Evolutionary conservation across 1,140 invertebrate species (phyloP).

Genomic region (Leptestheria dahalacensis): DNA sequence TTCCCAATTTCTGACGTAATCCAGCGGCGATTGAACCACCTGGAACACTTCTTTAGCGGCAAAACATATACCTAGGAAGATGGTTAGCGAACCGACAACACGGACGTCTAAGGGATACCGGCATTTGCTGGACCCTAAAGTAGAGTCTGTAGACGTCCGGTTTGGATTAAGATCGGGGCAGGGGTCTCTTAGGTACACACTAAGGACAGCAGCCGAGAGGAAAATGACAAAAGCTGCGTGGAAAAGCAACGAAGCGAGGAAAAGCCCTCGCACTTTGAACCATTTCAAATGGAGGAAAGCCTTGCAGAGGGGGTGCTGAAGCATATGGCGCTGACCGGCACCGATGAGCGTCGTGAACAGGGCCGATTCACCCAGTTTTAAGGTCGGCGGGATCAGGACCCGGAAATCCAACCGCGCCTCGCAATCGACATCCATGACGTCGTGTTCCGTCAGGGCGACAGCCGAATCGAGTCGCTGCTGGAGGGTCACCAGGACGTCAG

Average conservation of each 20-base stretch:
- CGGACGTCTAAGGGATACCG: neutral
- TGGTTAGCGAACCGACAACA: conserved; percentile 19
- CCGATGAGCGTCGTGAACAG: conserved; percentile 67
- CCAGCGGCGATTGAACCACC: conserved; percentile 46
- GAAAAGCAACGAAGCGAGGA: conserved; percentile 57
- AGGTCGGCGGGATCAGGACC: conserved; percentile 51
- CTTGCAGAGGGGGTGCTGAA: conserved; percentile 64
- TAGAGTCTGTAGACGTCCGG: neutral
- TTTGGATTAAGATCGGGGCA: neutral
- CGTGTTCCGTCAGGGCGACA: conserved; percentile 59
- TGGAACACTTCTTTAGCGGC: conserved; percentile 49
- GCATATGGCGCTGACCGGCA: conserved; percentile 63
- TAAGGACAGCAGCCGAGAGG: conserved; percentile 57
- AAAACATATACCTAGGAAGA: conserved; percentile 20
- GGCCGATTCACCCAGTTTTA: conserved; percentile 58
- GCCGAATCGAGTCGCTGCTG: conserved; percentile 54
- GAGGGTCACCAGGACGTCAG: conserved; percentile 60
- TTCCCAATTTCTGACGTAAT: conserved; percentile 63
- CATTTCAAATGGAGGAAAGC: conserved; percentile 71
- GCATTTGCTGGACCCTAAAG: neutral
- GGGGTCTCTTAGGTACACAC: conserved; percentile 19
- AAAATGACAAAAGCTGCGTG: conserved; percentile 63
- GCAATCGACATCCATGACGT: conserved; percentile 64
- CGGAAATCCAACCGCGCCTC: conserved; percentile 63
- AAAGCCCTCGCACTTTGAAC: conserved; percentile 77